Conservation (phyloP, 2,888 invertebrate species). For the Phytoseiulus persimilis region DNA sequence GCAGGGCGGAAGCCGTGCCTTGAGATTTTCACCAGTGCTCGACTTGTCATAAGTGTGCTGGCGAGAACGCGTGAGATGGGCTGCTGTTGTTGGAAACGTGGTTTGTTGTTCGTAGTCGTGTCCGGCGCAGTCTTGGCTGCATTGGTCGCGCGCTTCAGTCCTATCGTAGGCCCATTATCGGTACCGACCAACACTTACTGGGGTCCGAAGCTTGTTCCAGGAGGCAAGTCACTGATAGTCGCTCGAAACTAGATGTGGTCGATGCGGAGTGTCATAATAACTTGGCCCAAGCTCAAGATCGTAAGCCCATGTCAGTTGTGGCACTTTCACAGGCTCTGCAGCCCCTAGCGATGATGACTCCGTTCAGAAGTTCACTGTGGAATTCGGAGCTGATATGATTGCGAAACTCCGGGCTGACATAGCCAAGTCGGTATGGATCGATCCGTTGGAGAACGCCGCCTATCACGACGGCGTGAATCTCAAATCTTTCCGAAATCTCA, state of each 20-base stretch:
- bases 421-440: slow-evolving; percentile 49
- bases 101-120: not conserved
- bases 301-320: too few relatives aligned
- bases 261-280: too few relatives aligned
- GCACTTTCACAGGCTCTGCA: not conserved
- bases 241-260: too few relatives aligned
- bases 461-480: slow-evolving; percentile 76
- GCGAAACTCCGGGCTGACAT: slow-evolving; percentile 48
- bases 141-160: not conserved
- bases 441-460: slow-evolving; percentile 54
- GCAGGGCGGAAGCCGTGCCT: too few relatives aligned
- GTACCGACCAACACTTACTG: not conserved
- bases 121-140: not conserved
- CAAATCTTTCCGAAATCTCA: slow-evolving; percentile 59
- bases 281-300: too few relatives aligned
- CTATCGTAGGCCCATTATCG: not conserved
- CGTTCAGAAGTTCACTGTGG: slow-evolving; percentile 40
- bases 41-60: too few relatives aligned
- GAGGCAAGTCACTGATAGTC: not conserved
- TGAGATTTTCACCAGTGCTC: too few relatives aligned
- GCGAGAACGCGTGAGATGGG: not conserved
- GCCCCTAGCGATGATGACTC: slow-evolving; percentile 39
- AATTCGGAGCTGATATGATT: slow-evolving; percentile 39
- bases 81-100: not conserved
- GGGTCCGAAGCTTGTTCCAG: not conserved